phyloP scores from a whole-genome alignment of 2,888 invertebrate species.

The Pollenia labialis region DNA sequence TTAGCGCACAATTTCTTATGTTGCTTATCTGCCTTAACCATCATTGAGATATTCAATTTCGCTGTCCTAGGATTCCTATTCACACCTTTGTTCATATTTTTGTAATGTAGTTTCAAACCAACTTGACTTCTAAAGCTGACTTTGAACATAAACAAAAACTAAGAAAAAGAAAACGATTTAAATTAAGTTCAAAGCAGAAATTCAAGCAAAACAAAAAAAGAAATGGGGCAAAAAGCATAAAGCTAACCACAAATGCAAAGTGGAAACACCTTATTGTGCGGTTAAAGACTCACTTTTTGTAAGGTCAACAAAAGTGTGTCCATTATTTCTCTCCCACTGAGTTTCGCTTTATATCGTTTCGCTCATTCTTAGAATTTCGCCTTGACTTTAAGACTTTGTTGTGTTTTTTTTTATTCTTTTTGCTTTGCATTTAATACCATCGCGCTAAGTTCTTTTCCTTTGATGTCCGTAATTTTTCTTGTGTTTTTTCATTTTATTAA shows the following conservation, averaged over 20 bases:
- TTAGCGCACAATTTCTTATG: too few relatives aligned
- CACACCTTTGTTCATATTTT: background rate
- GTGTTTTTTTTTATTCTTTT: background rate
- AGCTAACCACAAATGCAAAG: slow-evolving; percentile 64
- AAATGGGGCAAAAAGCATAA: slow-evolving; percentile 15
- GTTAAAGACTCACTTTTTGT: slow-evolving; percentile 16
- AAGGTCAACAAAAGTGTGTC: slow-evolving; percentile 40
- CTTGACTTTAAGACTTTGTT: slow-evolving; percentile 49
- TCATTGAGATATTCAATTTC: background rate
- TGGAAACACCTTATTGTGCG: slow-evolving; percentile 63
- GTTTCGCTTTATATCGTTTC: background rate
- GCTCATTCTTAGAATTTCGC: slow-evolving; percentile 14
- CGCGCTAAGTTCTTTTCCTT: slow-evolving; percentile 41
- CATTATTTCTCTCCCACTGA: slow-evolving; percentile 7
- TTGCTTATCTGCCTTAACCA: too few relatives aligned
- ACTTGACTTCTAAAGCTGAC: slow-evolving; percentile 26
- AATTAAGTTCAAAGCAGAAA: background rate
- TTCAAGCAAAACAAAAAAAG: background rate
- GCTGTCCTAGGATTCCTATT: background rate
- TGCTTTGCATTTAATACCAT: slow-evolving; percentile 10
- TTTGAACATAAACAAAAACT: background rate
- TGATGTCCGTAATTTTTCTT: slow-evolving; percentile 47
- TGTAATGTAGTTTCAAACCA: background rate
- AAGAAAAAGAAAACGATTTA: background rate
- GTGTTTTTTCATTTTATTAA: background rate